phyloP scores from a whole-genome alignment of 2,888 invertebrate genomes.

The Prenolepis imparis region DNA sequence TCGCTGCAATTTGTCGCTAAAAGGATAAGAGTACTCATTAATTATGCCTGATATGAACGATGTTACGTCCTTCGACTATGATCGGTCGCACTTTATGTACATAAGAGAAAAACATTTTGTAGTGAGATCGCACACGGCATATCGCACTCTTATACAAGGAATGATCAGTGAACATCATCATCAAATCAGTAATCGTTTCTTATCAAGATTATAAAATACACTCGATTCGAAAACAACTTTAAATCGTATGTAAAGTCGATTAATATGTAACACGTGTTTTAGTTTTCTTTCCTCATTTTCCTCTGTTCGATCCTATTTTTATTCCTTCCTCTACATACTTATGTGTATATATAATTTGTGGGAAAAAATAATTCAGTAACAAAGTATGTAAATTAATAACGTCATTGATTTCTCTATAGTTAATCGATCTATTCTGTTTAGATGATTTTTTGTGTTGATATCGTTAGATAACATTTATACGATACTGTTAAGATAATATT shows the following conservation, averaged over 20 bases:
- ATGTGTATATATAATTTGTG: not conserved
- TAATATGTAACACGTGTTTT: not conserved
- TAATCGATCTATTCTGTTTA: not conserved
- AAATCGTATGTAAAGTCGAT: not conserved
- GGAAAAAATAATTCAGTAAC: not conserved
- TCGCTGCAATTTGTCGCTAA: not conserved
- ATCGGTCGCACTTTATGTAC: not conserved
- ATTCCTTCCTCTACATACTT: not conserved
- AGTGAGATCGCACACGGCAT: not conserved
- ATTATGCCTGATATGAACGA: conserved; percentile 22
- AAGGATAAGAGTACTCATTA: not conserved
- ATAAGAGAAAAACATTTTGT: not conserved
- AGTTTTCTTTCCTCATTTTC: too few relatives aligned
- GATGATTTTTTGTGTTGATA: not conserved
- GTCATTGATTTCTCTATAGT: not conserved
- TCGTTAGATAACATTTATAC: not conserved
- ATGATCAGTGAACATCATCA: not conserved
- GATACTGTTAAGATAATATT: not conserved
- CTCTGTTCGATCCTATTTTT: not conserved
- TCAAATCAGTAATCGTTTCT: not conserved
- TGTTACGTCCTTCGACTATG: conserved; percentile 32
- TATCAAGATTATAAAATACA: not conserved
- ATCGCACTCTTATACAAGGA: not conserved
- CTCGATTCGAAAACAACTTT: not conserved
- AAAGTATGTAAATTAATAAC: not conserved